Evolutionary conservation across 2,888 invertebrate species (phyloP).

Genomic region (Caenorhabditis uteleia): DNA sequence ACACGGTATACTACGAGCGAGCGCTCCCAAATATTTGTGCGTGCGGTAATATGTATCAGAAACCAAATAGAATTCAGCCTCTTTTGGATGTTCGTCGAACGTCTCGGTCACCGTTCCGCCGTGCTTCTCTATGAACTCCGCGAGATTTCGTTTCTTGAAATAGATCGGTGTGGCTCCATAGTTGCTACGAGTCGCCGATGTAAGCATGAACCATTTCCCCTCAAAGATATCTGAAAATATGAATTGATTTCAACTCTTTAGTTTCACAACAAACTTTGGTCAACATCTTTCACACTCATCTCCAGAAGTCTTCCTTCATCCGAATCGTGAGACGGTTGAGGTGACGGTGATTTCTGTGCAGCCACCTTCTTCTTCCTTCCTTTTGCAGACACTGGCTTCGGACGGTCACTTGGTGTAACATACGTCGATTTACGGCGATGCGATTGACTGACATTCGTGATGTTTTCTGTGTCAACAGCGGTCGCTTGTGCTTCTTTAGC

Average conservation of each 20-base stretch:
- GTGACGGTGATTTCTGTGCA: background rate
- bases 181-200: conserved; percentile 60
- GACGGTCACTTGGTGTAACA: no score
- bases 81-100: conserved; percentile 13
- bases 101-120: conserved; percentile 64
- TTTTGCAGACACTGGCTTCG: no score
- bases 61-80: conserved; percentile 69
- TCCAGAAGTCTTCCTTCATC: no score
- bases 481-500: conserved; percentile 35
- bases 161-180: background rate
- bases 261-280: conserved; percentile 5
- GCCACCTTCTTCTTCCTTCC: no score
- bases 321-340: conserved; percentile 3
- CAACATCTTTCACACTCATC: conserved; percentile 20
- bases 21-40: conserved; percentile 79
- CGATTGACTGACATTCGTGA: conserved; percentile 14
- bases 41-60: conserved; percentile 80
- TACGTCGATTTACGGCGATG: no score
- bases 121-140: conserved; percentile 50
- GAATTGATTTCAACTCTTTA: background rate
- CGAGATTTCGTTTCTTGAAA: conserved; percentile 64
- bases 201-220: conserved; percentile 61
- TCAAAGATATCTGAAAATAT: conserved; percentile 36
- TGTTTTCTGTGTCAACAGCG: conserved; percentile 26
- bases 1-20: conserved; percentile 77